phyloP scores from a whole-genome alignment of 2,113 vertebrate genomes.

The Paramormyrops kingsleyae region DNA sequence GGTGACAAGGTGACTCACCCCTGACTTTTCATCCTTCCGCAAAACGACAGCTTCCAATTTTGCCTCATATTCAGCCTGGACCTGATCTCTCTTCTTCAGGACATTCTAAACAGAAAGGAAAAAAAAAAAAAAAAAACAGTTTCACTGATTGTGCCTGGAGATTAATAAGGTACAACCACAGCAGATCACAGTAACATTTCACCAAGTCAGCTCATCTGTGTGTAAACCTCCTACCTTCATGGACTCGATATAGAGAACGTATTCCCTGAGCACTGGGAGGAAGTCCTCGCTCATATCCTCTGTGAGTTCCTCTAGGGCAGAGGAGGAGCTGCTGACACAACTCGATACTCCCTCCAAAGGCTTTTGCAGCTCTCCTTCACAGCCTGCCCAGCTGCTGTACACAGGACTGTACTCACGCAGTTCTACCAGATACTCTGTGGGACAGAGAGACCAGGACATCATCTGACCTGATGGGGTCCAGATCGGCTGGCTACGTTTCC shows the following conservation, averaged over 20 bases:
- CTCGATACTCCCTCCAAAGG: slow-evolving; percentile 83
- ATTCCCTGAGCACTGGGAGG: slow-evolving; percentile 89
- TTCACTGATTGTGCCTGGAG: background rate
- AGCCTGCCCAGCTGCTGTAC: slow-evolving; percentile 80
- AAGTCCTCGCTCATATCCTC: slow-evolving; percentile 91
- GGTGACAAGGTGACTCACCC: slow-evolving; percentile 58
- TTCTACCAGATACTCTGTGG: slow-evolving; percentile 84
- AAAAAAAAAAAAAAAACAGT: background rate
- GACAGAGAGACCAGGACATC: background rate
- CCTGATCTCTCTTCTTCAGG: slow-evolving; percentile 90
- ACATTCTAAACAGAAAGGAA: slow-evolving; percentile 69
- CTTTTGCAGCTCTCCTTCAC: slow-evolving; percentile 74
- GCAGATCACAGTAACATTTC: background rate
- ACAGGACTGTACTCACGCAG: slow-evolving; percentile 83
- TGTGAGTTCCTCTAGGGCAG: slow-evolving; percentile 79
- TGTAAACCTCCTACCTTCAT: slow-evolving; percentile 77
- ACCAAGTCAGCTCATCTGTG: background rate
- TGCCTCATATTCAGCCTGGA: slow-evolving; percentile 92
- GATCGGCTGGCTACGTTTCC: background rate
- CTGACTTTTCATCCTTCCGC: slow-evolving; percentile 82
- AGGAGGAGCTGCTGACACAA: slow-evolving; percentile 73
- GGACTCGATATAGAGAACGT: slow-evolving; percentile 85
- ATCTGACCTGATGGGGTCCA: background rate
- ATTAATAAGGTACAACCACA: background rate
- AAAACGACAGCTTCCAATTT: slow-evolving; percentile 82